Percentiles rank a stretch among this genome's conserved stretches.
Evolutionary conservation across 2,797 vertebrate genomes (phyloP).

Genomic region (Mionectes olivaceus): DNA sequence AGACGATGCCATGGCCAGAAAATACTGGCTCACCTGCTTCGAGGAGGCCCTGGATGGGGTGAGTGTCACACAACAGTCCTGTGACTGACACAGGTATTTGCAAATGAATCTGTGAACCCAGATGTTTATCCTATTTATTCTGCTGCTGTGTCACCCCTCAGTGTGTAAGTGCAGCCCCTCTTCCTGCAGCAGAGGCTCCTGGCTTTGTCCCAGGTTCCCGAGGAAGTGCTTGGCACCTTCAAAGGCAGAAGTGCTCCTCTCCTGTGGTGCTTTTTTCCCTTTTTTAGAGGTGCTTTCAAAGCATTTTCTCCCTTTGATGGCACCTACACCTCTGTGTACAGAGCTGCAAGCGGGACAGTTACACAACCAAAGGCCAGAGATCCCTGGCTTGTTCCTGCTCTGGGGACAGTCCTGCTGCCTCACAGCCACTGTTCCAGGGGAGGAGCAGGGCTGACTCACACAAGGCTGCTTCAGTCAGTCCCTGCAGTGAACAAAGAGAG

Average conservation of each 20-base stretch:
- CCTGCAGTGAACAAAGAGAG: background rate
- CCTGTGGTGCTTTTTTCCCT: background rate
- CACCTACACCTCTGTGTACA: background rate
- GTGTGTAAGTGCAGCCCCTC: background rate
- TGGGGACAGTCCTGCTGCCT: background rate
- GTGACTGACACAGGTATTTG: background rate
- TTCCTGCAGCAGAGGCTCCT: background rate
- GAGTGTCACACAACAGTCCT: background rate
- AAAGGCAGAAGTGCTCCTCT: background rate
- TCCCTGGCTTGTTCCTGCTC: background rate
- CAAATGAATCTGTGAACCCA: background rate
- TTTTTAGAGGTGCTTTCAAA: background rate
- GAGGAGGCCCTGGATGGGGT: constrained; percentile 97
- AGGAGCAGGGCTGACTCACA: background rate
- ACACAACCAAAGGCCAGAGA: background rate
- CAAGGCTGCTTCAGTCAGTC: background rate
- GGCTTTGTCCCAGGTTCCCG: background rate
- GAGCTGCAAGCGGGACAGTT: background rate
- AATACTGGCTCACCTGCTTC: constrained; percentile 98
- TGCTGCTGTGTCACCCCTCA: background rate
- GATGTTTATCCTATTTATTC: accelerated
- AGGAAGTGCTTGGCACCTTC: background rate
- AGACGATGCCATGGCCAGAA: constrained; percentile 89
- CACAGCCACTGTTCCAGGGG: background rate
- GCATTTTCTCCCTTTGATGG: background rate